Conservation (phyloP, 2,797 vertebrate species). For the Nyctibius grandis region DNA sequence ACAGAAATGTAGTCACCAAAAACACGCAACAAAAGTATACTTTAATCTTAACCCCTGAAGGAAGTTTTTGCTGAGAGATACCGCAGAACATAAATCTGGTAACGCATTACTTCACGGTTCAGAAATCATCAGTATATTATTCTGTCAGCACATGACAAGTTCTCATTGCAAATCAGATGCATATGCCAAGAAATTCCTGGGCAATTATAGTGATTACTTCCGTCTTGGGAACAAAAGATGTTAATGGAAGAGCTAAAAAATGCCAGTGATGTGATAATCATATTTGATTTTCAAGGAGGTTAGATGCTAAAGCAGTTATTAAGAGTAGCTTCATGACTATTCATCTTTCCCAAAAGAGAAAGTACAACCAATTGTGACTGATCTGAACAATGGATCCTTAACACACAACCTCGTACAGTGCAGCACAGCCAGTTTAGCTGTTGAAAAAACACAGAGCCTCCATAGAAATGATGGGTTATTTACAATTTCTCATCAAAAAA, state of each 20-base stretch:
- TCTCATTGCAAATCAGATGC: slow-evolving; percentile 48
- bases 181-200: slow-evolving; percentile 66
- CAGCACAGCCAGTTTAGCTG: not conserved
- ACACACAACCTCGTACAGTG: not conserved
- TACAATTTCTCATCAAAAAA: slow-evolving; percentile 2
- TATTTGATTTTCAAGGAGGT: slow-evolving; percentile 1
- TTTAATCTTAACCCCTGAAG: not conserved
- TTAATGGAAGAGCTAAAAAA: slow-evolving; percentile 33
- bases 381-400: not conserved
- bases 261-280: not conserved
- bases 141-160: slow-evolving; percentile 49
- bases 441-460: not conserved
- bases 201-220: slow-evolving; percentile 54
- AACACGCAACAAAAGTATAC: not conserved
- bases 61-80: slow-evolving; percentile 5
- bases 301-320: not conserved
- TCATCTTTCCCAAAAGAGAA: slow-evolving; percentile 12
- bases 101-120: slow-evolving; percentile 37
- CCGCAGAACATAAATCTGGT: not conserved
- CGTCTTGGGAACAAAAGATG: slow-evolving; percentile 44
- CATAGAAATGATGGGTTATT: not conserved
- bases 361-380: not conserved
- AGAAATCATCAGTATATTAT: slow-evolving; percentile 46
- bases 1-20: not conserved
- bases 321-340: not conserved